A percentile compares a stretch with the other conserved stretches of the same genome.
These are phyloP conservation scores for Poeciliopsis paucimaculata DNA, from an alignment of 2,797 vertebrate species.

Conservation along the genomic window DNA sequence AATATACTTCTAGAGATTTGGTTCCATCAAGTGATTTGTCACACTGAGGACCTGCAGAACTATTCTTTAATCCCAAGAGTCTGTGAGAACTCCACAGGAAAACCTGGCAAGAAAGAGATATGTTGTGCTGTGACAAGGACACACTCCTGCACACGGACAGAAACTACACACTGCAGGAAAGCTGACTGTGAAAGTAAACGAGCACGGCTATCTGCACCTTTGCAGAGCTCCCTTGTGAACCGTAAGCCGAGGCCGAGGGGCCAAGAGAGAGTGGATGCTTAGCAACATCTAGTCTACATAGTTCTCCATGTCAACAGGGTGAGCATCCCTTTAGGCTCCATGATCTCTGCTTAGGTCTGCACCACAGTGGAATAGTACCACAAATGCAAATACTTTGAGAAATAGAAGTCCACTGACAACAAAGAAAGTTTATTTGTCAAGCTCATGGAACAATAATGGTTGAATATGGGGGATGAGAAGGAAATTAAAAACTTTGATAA, in stretches of 20 bases:
- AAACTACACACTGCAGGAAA: slow-evolving; percentile 47
- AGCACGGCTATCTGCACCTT: slow-evolving; percentile 47
- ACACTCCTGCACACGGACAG: slow-evolving; percentile 23
- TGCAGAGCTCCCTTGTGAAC: slow-evolving; percentile 60
- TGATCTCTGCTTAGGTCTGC: slow-evolving; percentile 30
- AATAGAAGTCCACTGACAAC: neutral
- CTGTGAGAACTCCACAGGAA: slow-evolving; percentile 26
- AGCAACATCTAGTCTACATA: slow-evolving; percentile 78
- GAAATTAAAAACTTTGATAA: neutral
- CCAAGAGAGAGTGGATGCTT: slow-evolving; percentile 66
- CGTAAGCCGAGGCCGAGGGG: slow-evolving; percentile 32
- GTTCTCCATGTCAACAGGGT: slow-evolving; percentile 69
- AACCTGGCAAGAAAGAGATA: slow-evolving; percentile 20
- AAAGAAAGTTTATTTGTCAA: neutral
- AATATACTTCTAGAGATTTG: slow-evolving; percentile 53
- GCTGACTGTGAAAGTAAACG: slow-evolving; percentile 50
- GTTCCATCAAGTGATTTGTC: slow-evolving; percentile 60
- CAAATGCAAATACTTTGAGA: slow-evolving; percentile 5
- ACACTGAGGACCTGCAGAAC: slow-evolving; percentile 56
- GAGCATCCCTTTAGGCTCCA: slow-evolving; percentile 55
- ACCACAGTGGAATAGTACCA: slow-evolving; percentile 24
- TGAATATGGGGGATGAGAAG: neutral
- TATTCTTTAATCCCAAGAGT: slow-evolving; percentile 56
- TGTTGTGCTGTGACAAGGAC: slow-evolving; percentile 20
- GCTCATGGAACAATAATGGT: neutral